Evolutionary conservation across 2,113 vertebrate species (phyloP), one percentile per base, ranked within the genome.

Genomic region (Ophthalmolycus amberensis): DNA sequence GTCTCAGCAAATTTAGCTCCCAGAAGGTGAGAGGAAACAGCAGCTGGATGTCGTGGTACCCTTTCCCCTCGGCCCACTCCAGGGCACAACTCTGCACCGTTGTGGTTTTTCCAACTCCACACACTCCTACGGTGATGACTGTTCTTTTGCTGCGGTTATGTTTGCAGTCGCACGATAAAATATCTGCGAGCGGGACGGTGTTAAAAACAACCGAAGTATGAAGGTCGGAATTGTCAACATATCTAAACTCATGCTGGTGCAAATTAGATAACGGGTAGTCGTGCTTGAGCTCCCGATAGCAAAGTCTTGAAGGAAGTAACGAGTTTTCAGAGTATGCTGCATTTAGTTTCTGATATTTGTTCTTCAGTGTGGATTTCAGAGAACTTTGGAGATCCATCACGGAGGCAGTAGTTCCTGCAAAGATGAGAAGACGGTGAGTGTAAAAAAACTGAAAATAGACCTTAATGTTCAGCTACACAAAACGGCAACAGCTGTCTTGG

Each of bases 31-130:
- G 79, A 68, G 76, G 84, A 67, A 91, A 83, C 48, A 91, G 48
- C 18, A 89, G 68, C 9, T 29, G 46, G 40, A 89, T 58, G 54
- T 14, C 14, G 2, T 67, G 54, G 71, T 79, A 71, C 9, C 6
- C 64, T 38, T 63, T 85, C 0, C 50, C 73, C 18, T 88, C 58
- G 0, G 89, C 90, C 91, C 91, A 93, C 3, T 85, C 84, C 0
- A 91, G 79, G 40, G 81, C 81, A 77, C 54, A 85, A 5, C 50
- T 82, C 59, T 85, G 86, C 22, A 91, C 79, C 0, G 75, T 32
- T 22, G 84, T 89, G 50, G 77, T 89, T 84, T 93, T 91, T 42
- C 89, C 88, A 1, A 85, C 46, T 44, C 90, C 90, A n/a, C 65
- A 25, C 64, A 77, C 80, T 40, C 88, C 90, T 11, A 84, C 18